A percentile compares a stretch with the other conserved stretches of the same genome.
phyloP scores from a whole-genome alignment of 2,113 vertebrate genomes.

The Vanacampus margaritifer region DNA sequence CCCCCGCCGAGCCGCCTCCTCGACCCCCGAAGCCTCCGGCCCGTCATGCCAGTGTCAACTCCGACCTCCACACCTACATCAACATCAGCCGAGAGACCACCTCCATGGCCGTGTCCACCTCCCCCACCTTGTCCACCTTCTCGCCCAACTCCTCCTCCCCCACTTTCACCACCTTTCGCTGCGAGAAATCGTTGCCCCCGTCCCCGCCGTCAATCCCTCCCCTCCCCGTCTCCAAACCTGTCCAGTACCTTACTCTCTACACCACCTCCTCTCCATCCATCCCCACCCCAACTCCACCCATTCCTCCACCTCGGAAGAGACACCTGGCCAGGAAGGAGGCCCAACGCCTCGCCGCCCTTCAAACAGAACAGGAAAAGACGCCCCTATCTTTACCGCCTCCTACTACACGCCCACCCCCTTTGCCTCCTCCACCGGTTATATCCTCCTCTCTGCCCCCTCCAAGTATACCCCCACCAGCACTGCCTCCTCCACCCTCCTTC shows the following conservation, averaged over 20 bases:
- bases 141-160: constrained; percentile 63
- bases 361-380: constrained; percentile 60
- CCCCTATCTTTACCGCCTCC: constrained; percentile 71
- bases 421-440: constrained; percentile 71
- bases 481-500: constrained; percentile 76
- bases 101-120: constrained; percentile 58
- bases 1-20: constrained; percentile 66
- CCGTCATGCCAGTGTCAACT: constrained; percentile 68
- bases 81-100: constrained; percentile 68
- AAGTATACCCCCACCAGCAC: constrained; percentile 58
- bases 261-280: constrained; percentile 54
- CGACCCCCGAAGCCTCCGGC: constrained; percentile 74
- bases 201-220: constrained; percentile 63
- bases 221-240: constrained; percentile 53
- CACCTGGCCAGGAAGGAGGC: constrained; percentile 77
- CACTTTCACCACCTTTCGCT: constrained; percentile 65
- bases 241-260: constrained; percentile 63
- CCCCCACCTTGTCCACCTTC: constrained; percentile 57
- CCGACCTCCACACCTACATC: constrained; percentile 73
- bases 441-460: constrained; percentile 61
- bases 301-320: constrained; percentile 72
- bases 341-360: constrained; percentile 65
- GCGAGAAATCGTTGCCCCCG: constrained; percentile 57
- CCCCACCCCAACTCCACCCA: constrained; percentile 66
- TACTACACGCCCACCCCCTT: constrained; percentile 68